phyloP scores from a whole-genome alignment of 1,140 invertebrate genomes.

The Delia radicum region DNA sequence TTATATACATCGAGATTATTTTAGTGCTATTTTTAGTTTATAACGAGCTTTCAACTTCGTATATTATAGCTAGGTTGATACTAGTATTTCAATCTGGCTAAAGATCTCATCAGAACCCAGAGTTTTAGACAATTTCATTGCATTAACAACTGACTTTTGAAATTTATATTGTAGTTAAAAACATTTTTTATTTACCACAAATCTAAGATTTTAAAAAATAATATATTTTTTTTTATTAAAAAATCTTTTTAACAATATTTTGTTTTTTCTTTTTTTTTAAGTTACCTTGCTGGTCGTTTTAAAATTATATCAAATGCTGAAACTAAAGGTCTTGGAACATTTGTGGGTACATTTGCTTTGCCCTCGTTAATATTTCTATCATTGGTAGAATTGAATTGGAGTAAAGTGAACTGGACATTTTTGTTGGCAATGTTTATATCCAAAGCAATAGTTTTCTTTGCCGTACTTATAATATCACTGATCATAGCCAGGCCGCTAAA shows the following conservation, averaged over 20 bases:
- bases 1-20: no score
- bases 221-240: no score
- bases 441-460: conserved; percentile 83
- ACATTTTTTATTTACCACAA: no score
- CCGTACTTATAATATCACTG: conserved; percentile 77
- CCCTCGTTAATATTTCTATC: conserved; percentile 91
- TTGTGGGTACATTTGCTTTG: conserved; percentile 90
- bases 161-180: no score
- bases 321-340: conserved; percentile 88
- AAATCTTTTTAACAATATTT: not conserved
- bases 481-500: conserved; percentile 78
- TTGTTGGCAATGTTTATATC: conserved; percentile 80
- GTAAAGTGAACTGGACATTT: conserved; percentile 86
- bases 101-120: no score
- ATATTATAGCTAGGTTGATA: no score
- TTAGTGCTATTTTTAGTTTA: no score
- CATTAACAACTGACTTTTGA: no score
- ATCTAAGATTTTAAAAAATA: no score
- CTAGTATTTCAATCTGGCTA: no score
- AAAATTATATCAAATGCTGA: conserved; percentile 82
- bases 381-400: conserved; percentile 82
- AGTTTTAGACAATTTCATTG: no score
- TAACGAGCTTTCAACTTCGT: no score
- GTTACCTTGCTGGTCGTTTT: conserved; percentile 85
- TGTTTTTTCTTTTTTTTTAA: conserved; percentile 58